Evolutionary conservation across 2,888 invertebrate genomes (phyloP).

Genomic region (Tenthredo distinguenda): DNA sequence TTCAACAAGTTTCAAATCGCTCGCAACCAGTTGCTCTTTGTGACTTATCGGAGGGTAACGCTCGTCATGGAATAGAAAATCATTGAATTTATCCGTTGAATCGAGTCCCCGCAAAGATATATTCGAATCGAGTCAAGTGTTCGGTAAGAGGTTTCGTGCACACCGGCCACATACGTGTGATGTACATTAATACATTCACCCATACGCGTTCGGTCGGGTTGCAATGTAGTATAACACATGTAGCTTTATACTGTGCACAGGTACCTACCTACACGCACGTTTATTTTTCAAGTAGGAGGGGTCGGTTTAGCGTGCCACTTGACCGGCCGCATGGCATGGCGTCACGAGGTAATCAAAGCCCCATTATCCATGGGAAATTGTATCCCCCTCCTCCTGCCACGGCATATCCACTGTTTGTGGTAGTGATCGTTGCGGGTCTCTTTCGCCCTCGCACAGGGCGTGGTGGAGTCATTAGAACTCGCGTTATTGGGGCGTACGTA

Average conservation of each 20-base stretch:
- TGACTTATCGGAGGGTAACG: neutral
- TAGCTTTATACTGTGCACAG: conserved; percentile 56
- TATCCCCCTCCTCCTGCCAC: conserved; percentile 65
- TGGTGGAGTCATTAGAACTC: conserved; percentile 50
- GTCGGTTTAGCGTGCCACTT: conserved; percentile 71
- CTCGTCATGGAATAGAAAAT: conserved; percentile 20
- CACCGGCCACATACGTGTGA: neutral
- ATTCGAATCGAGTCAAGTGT: conserved; percentile 62
- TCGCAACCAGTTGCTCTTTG: conserved; percentile 72
- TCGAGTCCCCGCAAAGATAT: conserved; percentile 56
- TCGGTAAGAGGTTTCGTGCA: conserved; percentile 20
- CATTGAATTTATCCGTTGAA: conserved; percentile 42
- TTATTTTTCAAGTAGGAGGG: conserved; percentile 59
- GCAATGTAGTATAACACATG: conserved; percentile 47
- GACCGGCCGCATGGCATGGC: conserved; percentile 72
- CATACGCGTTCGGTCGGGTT: neutral
- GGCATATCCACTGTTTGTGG: conserved; percentile 50
- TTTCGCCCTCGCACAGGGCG: conserved; percentile 48
- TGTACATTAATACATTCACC: neutral
- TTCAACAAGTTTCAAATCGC: conserved; percentile 61
- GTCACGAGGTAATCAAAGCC: conserved; percentile 77
- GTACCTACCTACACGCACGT: conserved; percentile 50
- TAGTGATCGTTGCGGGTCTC: conserved; percentile 62
- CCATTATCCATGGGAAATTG: conserved; percentile 77
- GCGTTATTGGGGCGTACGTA: conserved; percentile 59